phyloP scores from a whole-genome alignment of 2,888 invertebrate genomes.

The Caenorhabditis sp. region DNA sequence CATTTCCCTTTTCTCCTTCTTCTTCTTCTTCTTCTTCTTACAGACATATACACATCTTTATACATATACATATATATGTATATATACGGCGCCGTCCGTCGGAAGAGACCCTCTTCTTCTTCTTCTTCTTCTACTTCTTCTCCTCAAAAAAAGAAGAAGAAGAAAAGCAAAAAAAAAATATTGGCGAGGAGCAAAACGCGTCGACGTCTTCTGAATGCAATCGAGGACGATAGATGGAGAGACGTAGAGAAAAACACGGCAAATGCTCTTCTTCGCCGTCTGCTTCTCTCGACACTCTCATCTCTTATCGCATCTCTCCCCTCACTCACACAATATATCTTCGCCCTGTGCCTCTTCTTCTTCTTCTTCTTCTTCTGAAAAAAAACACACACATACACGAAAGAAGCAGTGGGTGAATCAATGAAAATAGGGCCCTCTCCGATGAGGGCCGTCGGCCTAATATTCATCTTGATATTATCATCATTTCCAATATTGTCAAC shows the following conservation, averaged over 20 bases:
- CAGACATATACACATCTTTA: neutral
- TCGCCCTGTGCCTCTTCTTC: no score
- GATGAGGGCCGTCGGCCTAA: conserved; percentile 6
- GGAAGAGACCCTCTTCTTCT: neutral
- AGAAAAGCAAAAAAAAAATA: neutral
- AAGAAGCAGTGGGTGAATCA: conserved; percentile 19
- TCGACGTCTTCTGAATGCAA: neutral
- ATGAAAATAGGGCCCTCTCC: conserved; percentile 24
- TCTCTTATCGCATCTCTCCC: neutral
- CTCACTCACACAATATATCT: neutral
- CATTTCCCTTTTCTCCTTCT: no score
- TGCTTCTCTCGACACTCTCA: neutral
- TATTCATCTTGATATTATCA: neutral
- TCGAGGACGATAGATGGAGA: neutral
- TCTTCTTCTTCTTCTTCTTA: no score
- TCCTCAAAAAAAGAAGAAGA: neutral
- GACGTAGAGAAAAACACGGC: neutral
- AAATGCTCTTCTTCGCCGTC: neutral
- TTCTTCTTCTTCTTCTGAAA: neutral
- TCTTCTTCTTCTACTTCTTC: neutral
- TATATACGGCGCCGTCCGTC: neutral
- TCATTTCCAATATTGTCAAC: neutral
- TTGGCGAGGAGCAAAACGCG: neutral
- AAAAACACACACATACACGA: no score
- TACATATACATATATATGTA: neutral